These are phyloP conservation scores for Tupaia tana DNA, from an alignment of 2,113 vertebrate species.

Conservation along the genomic window DNA sequence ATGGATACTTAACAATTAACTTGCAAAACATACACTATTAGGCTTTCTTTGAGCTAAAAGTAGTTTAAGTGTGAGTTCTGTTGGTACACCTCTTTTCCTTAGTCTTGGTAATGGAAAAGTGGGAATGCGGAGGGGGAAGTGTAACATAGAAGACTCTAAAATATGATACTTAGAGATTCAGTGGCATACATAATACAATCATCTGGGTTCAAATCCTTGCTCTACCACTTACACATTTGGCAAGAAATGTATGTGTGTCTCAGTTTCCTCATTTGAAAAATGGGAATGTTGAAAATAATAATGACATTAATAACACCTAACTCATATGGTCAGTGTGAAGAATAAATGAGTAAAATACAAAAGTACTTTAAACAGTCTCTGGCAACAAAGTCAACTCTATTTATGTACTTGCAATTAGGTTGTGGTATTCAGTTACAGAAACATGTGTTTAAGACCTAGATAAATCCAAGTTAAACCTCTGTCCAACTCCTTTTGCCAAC, in stretches of 20 bases:
- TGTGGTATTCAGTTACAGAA: conserved; percentile 8
- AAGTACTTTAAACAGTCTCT: neutral
- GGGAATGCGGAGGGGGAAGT: neutral
- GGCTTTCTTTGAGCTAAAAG: conserved; percentile 19
- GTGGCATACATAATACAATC: neutral
- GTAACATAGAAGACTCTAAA: neutral
- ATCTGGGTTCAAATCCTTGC: neutral
- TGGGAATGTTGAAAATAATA: neutral
- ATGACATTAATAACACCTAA: conserved; percentile 10
- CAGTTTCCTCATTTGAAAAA: conserved; percentile 44
- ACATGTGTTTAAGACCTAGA: conserved; percentile 34
- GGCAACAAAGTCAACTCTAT: conserved; percentile 7
- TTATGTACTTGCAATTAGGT: neutral
- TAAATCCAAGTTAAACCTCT: conserved; percentile 38
- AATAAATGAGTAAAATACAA: conserved; percentile 34
- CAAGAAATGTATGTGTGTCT: neutral
- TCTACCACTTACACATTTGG: neutral
- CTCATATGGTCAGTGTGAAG: neutral
- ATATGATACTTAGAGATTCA: neutral
- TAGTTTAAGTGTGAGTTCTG: neutral
- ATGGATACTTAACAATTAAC: neutral
- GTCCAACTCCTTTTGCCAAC: conserved; percentile 6
- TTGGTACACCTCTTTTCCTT: neutral
- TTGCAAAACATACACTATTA: neutral
- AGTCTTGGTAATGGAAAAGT: neutral